phyloP scores from a whole-genome alignment of 2,797 vertebrate species.

The Danio kyathit region DNA sequence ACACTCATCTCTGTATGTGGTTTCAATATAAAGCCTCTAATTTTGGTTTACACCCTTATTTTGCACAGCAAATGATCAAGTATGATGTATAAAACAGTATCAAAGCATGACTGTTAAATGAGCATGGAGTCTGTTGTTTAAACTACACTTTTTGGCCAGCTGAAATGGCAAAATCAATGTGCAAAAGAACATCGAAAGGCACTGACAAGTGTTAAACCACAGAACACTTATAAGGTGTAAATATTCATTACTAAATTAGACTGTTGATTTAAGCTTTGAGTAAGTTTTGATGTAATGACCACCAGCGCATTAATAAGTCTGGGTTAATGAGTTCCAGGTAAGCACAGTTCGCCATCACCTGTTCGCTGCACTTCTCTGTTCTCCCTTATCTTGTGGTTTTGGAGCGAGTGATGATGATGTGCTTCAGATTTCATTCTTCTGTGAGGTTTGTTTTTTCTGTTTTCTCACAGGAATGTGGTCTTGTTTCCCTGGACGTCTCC shows the following conservation, averaged over 20 bases:
- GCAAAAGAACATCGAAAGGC: background rate
- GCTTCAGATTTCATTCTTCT: constrained; percentile 38
- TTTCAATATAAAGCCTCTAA: too few species aligned
- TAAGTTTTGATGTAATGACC: background rate
- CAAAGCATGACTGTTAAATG: background rate
- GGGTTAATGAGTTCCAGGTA: background rate
- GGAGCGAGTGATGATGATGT: background rate
- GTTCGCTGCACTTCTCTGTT: background rate
- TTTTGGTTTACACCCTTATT: too few species aligned
- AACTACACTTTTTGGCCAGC: background rate
- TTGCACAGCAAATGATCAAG: too few species aligned
- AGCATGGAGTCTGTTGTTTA: too few species aligned
- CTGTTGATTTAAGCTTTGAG: background rate
- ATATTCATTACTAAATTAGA: background rate
- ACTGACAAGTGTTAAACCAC: constrained; percentile 12
- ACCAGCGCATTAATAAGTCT: background rate
- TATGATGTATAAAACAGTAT: background rate
- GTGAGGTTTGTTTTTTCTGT: constrained; percentile 26
- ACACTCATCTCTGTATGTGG: too few species aligned
- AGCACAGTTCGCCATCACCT: background rate
- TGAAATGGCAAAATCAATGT: background rate
- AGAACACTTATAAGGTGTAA: background rate
- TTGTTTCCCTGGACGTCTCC: constrained; percentile 18
- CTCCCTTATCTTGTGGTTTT: constrained; percentile 14
- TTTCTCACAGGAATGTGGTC: constrained; percentile 28